A percentile compares a stretch with the other conserved stretches of the same genome.
Evolutionary conservation across 92 coral and sea anemone species (phyloP).

Genomic region (Porites lobata): DNA sequence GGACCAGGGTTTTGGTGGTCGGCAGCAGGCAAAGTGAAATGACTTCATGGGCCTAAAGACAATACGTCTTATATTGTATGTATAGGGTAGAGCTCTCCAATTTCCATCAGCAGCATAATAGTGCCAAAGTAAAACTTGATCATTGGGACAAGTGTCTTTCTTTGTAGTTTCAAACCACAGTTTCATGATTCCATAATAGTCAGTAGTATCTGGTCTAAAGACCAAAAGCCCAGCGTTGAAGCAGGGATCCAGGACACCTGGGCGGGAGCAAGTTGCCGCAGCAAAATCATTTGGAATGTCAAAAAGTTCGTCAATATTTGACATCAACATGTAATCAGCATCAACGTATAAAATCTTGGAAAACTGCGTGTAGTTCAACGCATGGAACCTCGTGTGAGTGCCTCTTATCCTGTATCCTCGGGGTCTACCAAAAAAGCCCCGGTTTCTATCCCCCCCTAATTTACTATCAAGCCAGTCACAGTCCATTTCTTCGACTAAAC

Average conservation of each 20-base stretch:
- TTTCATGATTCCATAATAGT: constrained; percentile 42
- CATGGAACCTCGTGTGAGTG: constrained; percentile 85
- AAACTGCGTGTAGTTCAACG: constrained; percentile 78
- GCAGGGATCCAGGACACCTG: constrained; percentile 84
- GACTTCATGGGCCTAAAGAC: constrained; percentile 78
- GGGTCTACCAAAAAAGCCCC: constrained; percentile 21
- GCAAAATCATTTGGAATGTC: constrained; percentile 79
- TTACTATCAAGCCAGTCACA: constrained; percentile 84
- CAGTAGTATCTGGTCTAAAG: constrained; percentile 61
- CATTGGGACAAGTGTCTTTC: constrained; percentile 61
- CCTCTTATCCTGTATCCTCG: constrained; percentile 62
- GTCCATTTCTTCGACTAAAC: constrained; percentile 71
- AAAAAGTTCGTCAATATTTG: constrained; percentile 80
- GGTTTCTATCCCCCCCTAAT: constrained; percentile 37
- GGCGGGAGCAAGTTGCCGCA: constrained; percentile 78
- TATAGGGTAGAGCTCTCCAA: constrained; percentile 80
- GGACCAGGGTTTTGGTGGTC: constrained; percentile 81
- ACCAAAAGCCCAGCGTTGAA: constrained; percentile 83
- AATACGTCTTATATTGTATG: constrained; percentile 72
- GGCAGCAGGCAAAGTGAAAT: constrained; percentile 82
- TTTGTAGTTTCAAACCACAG: constrained; percentile 52
- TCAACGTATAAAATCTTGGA: constrained; percentile 79
- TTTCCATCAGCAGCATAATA: constrained; percentile 68
- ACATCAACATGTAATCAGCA: constrained; percentile 80
- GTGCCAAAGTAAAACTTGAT: constrained; percentile 61